Base-by-base conservation (phyloP, 2,888 invertebrate genomes). In the Ectemnius lituratus region DNA sequence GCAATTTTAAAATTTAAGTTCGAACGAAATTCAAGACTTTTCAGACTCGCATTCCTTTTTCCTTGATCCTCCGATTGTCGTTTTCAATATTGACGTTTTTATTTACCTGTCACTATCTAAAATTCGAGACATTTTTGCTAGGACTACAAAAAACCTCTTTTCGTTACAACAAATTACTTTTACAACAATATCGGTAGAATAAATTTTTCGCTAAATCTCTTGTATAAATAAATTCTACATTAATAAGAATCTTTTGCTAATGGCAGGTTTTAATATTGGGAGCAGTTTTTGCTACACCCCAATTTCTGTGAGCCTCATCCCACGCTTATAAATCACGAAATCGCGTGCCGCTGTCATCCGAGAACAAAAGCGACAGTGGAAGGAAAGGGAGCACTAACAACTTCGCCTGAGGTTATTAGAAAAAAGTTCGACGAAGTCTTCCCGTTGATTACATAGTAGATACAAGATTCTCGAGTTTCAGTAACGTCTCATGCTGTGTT, bases 381-480 rank as follows among this genome's bases (percentile, higher is more conserved):
- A 83, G 75, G 81, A 70, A 79, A 77, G 81, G 82, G 75, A 80
- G 77, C 69, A 61, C 75, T 70, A 71, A 58, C 49, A 70, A 56
- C 68, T 67, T 70, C 71, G 73, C 78, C 49, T 56, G 67, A 75
- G 81, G 79, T 83, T 81, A 78, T 81, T 81, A 76, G 83, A 76
- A 80, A 81, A 79, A 82, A 83, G 81, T 80, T 81, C 64, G 67
- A 69, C 67, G 75, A 84, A 88, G 87, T 86, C 84, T 80, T 81
- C 75, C 78, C 37, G 8, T 37, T 88, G 88, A 88, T 88, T 88
- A 86, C 82, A 88, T 80, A 85, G 85, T 87, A 78, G 70, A 64
- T 73, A 76, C 67, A 47, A 69, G 71, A 76, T 73, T 37, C 61
- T 57, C 58, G 61, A 57, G 68, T 58, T 68, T 58, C 65, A 81